A percentile compares a stretch with the other conserved stretches of the same genome.
Evolutionary conservation across 2,113 vertebrate species (phyloP).

Genomic region (Amphiprion ocellaris): DNA sequence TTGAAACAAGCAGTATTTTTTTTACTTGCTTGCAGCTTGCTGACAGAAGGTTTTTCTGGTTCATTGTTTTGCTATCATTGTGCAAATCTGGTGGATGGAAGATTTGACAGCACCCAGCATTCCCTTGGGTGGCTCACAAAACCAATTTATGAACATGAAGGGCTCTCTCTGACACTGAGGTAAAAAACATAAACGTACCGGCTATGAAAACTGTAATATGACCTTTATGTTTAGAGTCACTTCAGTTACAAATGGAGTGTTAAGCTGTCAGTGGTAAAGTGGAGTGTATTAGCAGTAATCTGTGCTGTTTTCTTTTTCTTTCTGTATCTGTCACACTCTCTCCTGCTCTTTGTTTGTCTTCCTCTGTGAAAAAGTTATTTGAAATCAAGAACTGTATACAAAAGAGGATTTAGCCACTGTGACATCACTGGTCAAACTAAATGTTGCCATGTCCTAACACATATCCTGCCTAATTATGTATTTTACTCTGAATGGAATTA

Average conservation of each 20-base stretch:
- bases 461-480: too few species aligned
- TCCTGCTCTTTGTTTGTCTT: background rate
- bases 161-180: background rate
- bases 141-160: background rate
- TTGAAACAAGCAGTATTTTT: background rate
- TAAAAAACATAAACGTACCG: background rate
- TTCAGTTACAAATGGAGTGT: background rate
- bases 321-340: background rate
- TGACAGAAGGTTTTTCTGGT: background rate
- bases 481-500: too few species aligned
- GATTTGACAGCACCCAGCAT: background rate
- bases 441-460: too few species aligned
- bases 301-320: constrained; percentile 5
- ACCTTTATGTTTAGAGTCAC: constrained; percentile 31
- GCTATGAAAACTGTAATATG: constrained; percentile 28
- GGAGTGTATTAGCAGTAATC: background rate
- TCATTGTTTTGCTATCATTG: background rate
- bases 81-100: background rate
- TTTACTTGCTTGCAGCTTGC: background rate
- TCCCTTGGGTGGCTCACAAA: background rate
- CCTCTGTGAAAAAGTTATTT: background rate
- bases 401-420: too few species aligned
- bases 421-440: too few species aligned
- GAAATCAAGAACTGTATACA: background rate
- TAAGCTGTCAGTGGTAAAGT: background rate